Evolutionary conservation across 2,888 invertebrate species (phyloP).

Genomic region (Plebejus melissa): DNA sequence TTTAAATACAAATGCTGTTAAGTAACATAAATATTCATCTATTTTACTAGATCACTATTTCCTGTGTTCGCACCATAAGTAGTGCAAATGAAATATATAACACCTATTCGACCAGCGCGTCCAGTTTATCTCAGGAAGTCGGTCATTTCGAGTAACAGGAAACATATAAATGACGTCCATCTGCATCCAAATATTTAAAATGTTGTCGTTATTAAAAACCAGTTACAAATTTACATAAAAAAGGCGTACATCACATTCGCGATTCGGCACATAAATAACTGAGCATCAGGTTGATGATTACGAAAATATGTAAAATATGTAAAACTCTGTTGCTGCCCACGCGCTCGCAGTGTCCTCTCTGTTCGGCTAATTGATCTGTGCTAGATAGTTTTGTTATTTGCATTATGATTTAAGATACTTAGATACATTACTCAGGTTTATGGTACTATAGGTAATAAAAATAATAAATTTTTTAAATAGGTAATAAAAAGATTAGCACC

Average conservation of each 20-base stretch:
- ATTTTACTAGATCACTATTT: neutral
- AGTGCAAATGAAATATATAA: neutral
- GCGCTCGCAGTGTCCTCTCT: neutral
- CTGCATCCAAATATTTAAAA: conserved; percentile 10
- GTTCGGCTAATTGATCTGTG: conserved; percentile 7
- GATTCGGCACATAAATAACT: conserved; percentile 21
- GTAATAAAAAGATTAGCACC: too few species aligned
- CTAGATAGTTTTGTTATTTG: neutral
- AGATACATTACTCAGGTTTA: neutral
- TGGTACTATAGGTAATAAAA: neutral
- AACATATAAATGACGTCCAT: conserved; percentile 16
- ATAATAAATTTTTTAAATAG: too few species aligned
- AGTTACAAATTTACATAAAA: conserved; percentile 10
- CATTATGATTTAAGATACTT: neutral
- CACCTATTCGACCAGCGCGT: neutral
- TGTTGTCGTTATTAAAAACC: conserved; percentile 22
- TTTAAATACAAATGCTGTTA: neutral
- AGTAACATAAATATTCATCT: neutral
- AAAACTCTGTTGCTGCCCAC: neutral
- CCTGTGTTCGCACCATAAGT: neutral
- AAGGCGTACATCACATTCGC: conserved; percentile 12
- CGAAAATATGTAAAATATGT: conserved; percentile 9
- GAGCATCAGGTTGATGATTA: conserved; percentile 6
- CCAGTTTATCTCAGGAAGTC: conserved; percentile 8
- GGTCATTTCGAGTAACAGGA: neutral